Evolutionary conservation across 2,888 invertebrate genomes (phyloP).

Genomic region (Hesperia comma): DNA sequence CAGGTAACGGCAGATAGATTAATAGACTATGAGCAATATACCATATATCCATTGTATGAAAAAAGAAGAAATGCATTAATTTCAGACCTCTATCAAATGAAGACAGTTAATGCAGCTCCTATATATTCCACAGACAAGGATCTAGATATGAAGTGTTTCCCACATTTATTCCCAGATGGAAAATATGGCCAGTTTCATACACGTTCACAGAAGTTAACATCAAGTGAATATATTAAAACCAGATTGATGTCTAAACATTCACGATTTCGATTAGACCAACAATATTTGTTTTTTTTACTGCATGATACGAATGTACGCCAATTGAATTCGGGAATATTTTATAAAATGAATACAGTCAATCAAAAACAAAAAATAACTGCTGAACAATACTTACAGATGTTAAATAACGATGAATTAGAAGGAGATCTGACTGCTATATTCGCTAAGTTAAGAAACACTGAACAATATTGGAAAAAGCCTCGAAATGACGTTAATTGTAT

Average conservation of each 20-base stretch:
- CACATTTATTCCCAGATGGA: constrained; percentile 42
- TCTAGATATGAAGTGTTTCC: constrained; percentile 40
- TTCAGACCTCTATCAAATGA: too few species aligned
- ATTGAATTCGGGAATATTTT: too few species aligned
- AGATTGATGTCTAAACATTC: too few species aligned
- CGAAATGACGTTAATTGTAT: constrained; percentile 9
- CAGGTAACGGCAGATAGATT: too few species aligned
- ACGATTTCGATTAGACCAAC: too few species aligned
- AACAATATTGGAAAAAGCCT: constrained; percentile 33
- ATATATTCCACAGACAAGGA: constrained; percentile 41
- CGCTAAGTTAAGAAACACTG: constrained; percentile 47
- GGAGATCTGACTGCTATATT: constrained; percentile 42
- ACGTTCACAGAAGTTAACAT: constrained; percentile 36
- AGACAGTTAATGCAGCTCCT: constrained; percentile 42
- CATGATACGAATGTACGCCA: too few species aligned
- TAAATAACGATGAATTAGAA: constrained; percentile 44
- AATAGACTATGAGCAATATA: constrained; percentile 40
- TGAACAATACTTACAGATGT: constrained; percentile 45
- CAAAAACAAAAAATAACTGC: constrained; percentile 44
- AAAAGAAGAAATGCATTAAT: constrained; percentile 35
- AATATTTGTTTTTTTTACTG: too few species aligned
- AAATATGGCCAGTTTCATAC: constrained; percentile 44
- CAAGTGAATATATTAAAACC: too few species aligned
- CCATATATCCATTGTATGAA: constrained; percentile 40
- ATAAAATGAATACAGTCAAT: too few species aligned